Percentiles rank a stretch among this genome's conserved stretches.
Evolutionary conservation across 1,140 invertebrate genomes (phyloP).

Genomic region (Drosophila quadrilineata): DNA sequence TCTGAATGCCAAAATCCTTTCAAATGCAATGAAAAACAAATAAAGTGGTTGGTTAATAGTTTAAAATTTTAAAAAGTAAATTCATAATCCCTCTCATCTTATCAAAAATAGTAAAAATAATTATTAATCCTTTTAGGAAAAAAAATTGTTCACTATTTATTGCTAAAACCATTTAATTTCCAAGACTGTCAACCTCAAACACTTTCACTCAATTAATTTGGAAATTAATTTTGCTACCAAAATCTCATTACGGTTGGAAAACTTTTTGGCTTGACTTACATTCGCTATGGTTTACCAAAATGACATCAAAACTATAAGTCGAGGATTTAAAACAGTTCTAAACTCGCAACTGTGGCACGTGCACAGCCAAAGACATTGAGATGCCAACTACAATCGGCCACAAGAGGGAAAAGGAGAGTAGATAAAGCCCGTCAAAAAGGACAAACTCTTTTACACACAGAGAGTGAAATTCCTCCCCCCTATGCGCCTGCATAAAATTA

Average conservation of each 20-base stretch:
- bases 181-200: background rate
- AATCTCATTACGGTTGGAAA: constrained; percentile 47
- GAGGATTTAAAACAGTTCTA: constrained; percentile 51
- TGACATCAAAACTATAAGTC: constrained; percentile 59
- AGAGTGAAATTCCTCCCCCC: background rate
- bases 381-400: background rate
- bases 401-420: too few species aligned
- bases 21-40: too few species aligned
- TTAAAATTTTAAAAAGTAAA: too few species aligned
- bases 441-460: constrained; percentile 12
- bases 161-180: too few species aligned
- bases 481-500: constrained; percentile 55
- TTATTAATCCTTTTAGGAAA: too few species aligned
- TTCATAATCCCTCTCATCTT: too few species aligned
- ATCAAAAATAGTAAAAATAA: too few species aligned
- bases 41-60: too few species aligned
- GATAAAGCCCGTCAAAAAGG: too few species aligned
- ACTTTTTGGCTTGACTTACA: constrained; percentile 33
- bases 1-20: too few species aligned
- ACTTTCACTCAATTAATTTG: constrained; percentile 59
- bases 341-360: constrained; percentile 53
- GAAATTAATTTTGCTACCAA: constrained; percentile 44
- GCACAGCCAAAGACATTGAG: constrained; percentile 14
- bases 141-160: too few species aligned
- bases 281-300: constrained; percentile 27